These are phyloP conservation scores for Brienomyrus brachyistius DNA, from an alignment of 2,113 vertebrate genomes.

Conservation along the genomic window DNA sequence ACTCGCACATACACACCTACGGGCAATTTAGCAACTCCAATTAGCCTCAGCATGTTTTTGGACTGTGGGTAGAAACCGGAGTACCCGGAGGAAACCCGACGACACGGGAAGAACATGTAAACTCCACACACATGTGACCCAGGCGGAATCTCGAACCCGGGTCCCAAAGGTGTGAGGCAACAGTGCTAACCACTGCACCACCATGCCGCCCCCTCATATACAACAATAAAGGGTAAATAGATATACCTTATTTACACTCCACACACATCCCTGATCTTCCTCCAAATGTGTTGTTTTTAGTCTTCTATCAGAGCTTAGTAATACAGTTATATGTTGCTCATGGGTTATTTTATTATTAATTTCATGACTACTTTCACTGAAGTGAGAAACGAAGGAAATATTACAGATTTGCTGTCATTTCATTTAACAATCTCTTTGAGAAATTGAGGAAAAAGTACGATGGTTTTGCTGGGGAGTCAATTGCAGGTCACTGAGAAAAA, in stretches of 20 bases:
- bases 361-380: background rate
- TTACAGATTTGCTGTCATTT: background rate
- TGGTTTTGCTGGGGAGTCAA: background rate
- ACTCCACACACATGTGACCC: too few relatives aligned
- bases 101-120: too few relatives aligned
- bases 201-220: too few relatives aligned
- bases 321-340: background rate
- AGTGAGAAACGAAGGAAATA: background rate
- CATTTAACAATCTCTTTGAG: background rate
- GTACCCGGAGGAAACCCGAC: too few relatives aligned
- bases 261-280: background rate
- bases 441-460: background rate
- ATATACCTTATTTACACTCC: background rate
- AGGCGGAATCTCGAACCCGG: too few relatives aligned
- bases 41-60: too few relatives aligned
- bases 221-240: background rate
- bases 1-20: too few relatives aligned
- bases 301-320: background rate
- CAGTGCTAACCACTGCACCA: too few relatives aligned
- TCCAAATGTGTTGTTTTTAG: background rate
- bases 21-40: too few relatives aligned
- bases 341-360: background rate
- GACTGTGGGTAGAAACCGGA: too few relatives aligned
- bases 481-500: background rate
- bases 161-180: too few relatives aligned